Evolutionary conservation across 2,797 vertebrate genomes (phyloP), one percentile per base, ranked within the genome.

Genomic region (Galago senegalensis): DNA sequence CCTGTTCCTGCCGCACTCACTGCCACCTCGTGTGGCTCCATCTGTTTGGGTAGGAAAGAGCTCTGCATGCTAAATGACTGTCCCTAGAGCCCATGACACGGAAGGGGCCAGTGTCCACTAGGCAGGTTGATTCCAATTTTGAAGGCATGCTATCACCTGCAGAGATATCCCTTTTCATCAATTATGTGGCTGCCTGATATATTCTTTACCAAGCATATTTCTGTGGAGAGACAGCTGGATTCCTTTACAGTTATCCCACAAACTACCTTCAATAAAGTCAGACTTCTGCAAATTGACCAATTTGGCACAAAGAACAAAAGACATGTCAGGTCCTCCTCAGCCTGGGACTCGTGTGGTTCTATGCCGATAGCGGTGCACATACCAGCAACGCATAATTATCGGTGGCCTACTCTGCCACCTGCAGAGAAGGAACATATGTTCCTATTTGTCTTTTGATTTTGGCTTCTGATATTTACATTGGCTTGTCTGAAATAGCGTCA

Each of bases 381-480:
- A 79, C 88, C 95, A 89, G 87, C 94, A 89, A 20, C 27, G 72
- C 87, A 72, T 72, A 2, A 53, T 96, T 96, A 79, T 91, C 77
- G 93, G 27, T 77, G 87, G 94, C 18, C 85, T 93, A 63, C 95
- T 79, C 82, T 97, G 88, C 94, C 27, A 93, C 65, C 40, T 73
- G 46, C 76, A 72, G 73, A 96, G 94, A 95, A 97, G 96, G 97
- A 98, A 94, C 98, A 98, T 97, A 98, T 98, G 97, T 98, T 98
- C 89, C 82, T 83, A 46, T 98, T 97, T 98, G 81, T 97, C 96
- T 96, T 98, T 95, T 96, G 95, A 93, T 97, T 94, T 94, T 97
- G 94, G 92, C 96, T 98, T 93, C 93, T 94, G 96, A 97, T 72
- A 97, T 97, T 98, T 98, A 97, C 81, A 95, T 96, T 98, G 95